Evolutionary conservation across 1,140 invertebrate genomes (phyloP), one percentile per base, ranked within the genome.

Genomic region (Microplitis mediator): DNA sequence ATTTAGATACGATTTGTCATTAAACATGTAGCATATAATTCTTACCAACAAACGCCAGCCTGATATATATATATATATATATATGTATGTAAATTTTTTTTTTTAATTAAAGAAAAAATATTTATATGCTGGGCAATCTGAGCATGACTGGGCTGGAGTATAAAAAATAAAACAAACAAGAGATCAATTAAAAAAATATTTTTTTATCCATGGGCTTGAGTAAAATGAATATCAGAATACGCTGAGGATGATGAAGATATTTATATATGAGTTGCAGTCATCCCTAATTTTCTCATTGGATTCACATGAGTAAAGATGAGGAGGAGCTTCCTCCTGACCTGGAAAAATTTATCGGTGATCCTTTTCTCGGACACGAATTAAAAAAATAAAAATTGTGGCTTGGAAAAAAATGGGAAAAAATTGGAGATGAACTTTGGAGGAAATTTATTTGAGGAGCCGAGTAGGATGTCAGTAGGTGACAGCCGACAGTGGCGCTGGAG

Each of bases 111-210:
- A 4, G 8, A 9, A 45, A 45, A 9, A 45, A 23, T 23, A 23
- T 23, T 23, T 23, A 23, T 23, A 23, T 23, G 23, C 23, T 23
- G 23, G 23, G 23, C 23, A 23, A 23, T 23, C 23, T 23, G 23
- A 23, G 23, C 23, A 23, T 23, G 23, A 23, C 23, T 23, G 23
- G 23, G 23, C 23, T 23, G 23, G 23, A 23, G 23, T 23, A 23
- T 23, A 23, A 23, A 23, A 23, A 23, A 23, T 23, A 23, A 23
- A 23, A 23, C 23, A 23, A 23, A 23, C 23, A 23, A 81, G 81
- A 81, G 81, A 81, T 81, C 79, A 81, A 80, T 81, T 80, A 81
- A 81, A 81, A 81, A 79, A 76, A 60, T 72, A 74, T 72, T 73
- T 69, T 35, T 52, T 60, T 39, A 8, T 16, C 3, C n/a, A 5